Evolutionary conservation across 2,113 vertebrate genomes (phyloP).

Genomic region (mouse (Mus musculus)): GRCm39 chr12:91701501-91702000

Average conservation of each 20-base stretch:
- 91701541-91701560: not conserved
- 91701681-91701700: not conserved
- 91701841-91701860: not conserved
- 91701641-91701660: not conserved
- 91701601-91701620: not conserved
- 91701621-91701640: not conserved
- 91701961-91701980: not conserved
- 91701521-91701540: not conserved
- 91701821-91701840: not conserved
- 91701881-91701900: not conserved
- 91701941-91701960: not conserved
- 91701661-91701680: not conserved
- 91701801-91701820: not conserved
- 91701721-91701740: not conserved
- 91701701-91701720: not conserved
- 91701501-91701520: not conserved
- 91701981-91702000: not conserved
- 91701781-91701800: not conserved
- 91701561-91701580: not conserved
- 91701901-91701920: not conserved
- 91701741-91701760: not conserved
- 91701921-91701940: not conserved
- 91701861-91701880: not conserved
- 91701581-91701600: not conserved
- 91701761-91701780: not conserved